Conservation (phyloP, 1,140 invertebrate genomes). For the Drosophila orosa region DNA sequence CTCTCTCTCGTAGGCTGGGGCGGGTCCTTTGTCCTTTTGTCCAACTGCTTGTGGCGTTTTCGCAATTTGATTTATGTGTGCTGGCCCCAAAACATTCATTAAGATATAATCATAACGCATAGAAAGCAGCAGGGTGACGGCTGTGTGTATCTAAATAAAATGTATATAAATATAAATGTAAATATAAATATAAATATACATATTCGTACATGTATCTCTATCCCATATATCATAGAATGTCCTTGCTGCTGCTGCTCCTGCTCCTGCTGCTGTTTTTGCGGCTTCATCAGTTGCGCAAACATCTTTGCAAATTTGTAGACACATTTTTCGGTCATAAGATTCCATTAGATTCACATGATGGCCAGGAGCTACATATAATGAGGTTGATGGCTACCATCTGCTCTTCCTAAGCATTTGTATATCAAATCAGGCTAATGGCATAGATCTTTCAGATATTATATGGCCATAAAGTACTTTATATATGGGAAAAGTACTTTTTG, state of each 20-base stretch:
- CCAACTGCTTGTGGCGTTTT: slow-evolving; percentile 72
- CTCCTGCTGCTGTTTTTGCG: slow-evolving; percentile 27
- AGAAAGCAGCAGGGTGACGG: slow-evolving; percentile 46
- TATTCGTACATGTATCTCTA: slow-evolving; percentile 4
- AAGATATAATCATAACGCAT: slow-evolving; percentile 79
- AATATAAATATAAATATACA: neutral
- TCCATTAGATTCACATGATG: slow-evolving; percentile 34
- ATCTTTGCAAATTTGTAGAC: slow-evolving; percentile 40
- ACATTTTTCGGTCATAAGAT: slow-evolving; percentile 43
- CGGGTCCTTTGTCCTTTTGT: slow-evolving; percentile 56
- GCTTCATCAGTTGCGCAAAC: slow-evolving; percentile 47
- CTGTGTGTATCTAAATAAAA: slow-evolving; percentile 12
- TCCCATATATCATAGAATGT: slow-evolving; percentile 33
- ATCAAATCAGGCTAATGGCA: slow-evolving; percentile 33
- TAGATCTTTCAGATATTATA: slow-evolving; percentile 20
- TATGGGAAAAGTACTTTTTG: neutral
- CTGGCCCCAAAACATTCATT: slow-evolving; percentile 77
- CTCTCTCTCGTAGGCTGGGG: slow-evolving; percentile 1
- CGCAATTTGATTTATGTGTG: slow-evolving; percentile 79
- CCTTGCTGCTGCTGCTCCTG: slow-evolving; percentile 12
- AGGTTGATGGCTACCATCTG: slow-evolving; percentile 32
- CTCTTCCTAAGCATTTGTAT: neutral
- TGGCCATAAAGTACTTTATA: neutral
- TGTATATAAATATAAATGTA: neutral
- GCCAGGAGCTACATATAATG: slow-evolving; percentile 33